Conservation (phyloP, 2,113 vertebrate species). For the Paramisgurnus dabryanus region DNA sequence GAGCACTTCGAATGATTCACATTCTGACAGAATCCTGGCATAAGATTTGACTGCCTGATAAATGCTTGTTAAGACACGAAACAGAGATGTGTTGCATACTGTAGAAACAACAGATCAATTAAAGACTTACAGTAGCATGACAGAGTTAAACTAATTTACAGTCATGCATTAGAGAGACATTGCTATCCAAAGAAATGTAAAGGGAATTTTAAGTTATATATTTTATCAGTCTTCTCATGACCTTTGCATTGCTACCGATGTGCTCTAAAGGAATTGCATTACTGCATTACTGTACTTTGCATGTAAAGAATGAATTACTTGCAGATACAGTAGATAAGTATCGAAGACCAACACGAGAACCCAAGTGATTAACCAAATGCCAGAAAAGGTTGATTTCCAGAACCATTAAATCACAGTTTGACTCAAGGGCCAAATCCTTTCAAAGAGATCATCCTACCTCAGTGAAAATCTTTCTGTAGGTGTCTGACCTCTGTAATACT, state of each 20-base stretch:
- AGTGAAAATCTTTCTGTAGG: not conserved
- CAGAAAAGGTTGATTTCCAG: constrained; percentile 2
- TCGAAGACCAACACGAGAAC: not conserved
- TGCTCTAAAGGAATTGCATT: no score
- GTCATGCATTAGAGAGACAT: no score
- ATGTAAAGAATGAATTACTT: no score
- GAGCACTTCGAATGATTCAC: constrained; percentile 16
- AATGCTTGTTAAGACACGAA: constrained; percentile 15
- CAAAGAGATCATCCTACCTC: not conserved
- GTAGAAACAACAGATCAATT: no score
- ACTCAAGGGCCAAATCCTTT: not conserved
- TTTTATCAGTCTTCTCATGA: no score
- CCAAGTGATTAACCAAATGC: not conserved
- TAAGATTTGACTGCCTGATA: constrained; percentile 7
- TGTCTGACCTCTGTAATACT: constrained; percentile 2
- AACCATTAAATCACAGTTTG: not conserved
- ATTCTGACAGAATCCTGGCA: not conserved
- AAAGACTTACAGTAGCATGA: no score
- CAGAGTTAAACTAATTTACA: no score
- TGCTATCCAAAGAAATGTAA: no score
- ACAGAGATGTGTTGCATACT: not conserved
- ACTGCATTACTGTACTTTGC: no score
- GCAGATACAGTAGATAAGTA: not conserved
- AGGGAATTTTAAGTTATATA: no score
- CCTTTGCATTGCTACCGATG: no score